These are phyloP conservation scores for Hydractinia symbiolongicarpus DNA, from an alignment of 30 jellyfish, hydroid and myxozoan genomes.

Conservation along the genomic window DNA sequence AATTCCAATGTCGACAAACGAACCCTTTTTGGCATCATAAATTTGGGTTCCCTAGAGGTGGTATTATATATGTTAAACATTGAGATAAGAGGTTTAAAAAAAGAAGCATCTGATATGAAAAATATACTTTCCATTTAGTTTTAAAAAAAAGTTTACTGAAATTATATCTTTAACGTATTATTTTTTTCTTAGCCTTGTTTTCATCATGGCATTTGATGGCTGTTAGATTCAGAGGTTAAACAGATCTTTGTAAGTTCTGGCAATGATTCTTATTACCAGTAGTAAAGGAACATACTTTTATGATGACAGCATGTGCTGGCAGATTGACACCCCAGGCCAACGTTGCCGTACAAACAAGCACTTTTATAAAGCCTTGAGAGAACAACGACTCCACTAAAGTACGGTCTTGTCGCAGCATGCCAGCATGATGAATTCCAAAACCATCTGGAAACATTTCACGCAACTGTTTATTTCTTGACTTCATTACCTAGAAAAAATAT, in stretches of 20 bases:
- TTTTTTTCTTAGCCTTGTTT: too few species aligned
- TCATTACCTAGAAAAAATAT: constrained; percentile 51
- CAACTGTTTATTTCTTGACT: constrained; percentile 78
- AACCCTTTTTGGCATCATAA: constrained; percentile 94
- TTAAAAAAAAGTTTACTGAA: too few species aligned
- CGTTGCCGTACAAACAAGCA: constrained; percentile 93
- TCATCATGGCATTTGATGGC: too few species aligned
- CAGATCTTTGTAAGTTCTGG: too few species aligned
- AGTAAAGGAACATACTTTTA: constrained; percentile 43
- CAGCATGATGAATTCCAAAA: constrained; percentile 99
- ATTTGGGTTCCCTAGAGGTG: constrained; percentile 77
- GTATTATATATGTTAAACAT: too few species aligned
- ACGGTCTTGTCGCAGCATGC: constrained; percentile 92
- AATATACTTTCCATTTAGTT: background rate
- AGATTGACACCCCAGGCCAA: constrained; percentile 99
- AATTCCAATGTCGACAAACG: constrained; percentile 92
- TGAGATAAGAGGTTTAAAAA: background rate
- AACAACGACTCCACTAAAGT: constrained; percentile 74
- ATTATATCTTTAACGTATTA: too few species aligned
- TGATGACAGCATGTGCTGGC: constrained; percentile 99
- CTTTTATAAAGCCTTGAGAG: constrained; percentile 87
- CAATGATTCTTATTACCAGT: too few species aligned
- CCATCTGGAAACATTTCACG: constrained; percentile 93
- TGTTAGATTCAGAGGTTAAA: too few species aligned
- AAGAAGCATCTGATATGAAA: background rate